Conservation (phyloP, 2,888 invertebrate species). For the Ditula angustiorana region DNA sequence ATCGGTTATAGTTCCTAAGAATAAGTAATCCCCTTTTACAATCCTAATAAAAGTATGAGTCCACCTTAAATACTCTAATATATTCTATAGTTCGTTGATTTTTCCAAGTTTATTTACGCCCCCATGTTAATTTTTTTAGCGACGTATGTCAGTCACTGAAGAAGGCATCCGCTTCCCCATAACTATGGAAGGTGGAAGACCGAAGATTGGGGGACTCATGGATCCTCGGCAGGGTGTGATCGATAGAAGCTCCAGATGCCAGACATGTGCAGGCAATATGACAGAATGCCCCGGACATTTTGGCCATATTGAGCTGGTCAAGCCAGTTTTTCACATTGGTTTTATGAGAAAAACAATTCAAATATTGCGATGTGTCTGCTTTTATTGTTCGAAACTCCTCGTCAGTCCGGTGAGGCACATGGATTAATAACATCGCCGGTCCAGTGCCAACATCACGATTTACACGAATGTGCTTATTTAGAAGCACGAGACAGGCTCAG, state of each 20-base stretch:
- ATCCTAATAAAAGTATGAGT: too few species aligned
- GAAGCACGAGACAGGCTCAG: too few species aligned
- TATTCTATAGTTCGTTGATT: too few species aligned
- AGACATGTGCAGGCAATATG: constrained; percentile 99
- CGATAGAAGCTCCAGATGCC: constrained; percentile 96
- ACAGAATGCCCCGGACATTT: constrained; percentile 99
- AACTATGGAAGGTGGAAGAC: constrained; percentile 99
- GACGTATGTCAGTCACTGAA: constrained; percentile 99
- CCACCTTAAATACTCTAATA: too few species aligned
- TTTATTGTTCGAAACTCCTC: constrained; percentile 98
- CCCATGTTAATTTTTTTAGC: constrained; percentile 83
- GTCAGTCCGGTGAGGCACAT: constrained; percentile 93
- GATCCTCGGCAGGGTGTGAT: constrained; percentile 99
- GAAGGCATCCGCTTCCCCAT: constrained; percentile 98
- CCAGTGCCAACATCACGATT: not conserved
- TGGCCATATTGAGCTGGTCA: constrained; percentile 98
- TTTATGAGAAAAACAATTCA: constrained; percentile 99
- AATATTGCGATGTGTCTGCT: constrained; percentile 98
- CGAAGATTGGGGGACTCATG: constrained; percentile 99
- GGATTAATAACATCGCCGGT: not conserved
- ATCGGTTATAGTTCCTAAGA: too few species aligned
- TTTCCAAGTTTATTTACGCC: too few species aligned
- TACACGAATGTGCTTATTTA: too few species aligned
- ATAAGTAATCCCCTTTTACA: too few species aligned
- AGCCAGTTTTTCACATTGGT: constrained; percentile 99